Conservation (phyloP, 1,140 invertebrate genomes). For the Brachionus calyciflorus region DNA sequence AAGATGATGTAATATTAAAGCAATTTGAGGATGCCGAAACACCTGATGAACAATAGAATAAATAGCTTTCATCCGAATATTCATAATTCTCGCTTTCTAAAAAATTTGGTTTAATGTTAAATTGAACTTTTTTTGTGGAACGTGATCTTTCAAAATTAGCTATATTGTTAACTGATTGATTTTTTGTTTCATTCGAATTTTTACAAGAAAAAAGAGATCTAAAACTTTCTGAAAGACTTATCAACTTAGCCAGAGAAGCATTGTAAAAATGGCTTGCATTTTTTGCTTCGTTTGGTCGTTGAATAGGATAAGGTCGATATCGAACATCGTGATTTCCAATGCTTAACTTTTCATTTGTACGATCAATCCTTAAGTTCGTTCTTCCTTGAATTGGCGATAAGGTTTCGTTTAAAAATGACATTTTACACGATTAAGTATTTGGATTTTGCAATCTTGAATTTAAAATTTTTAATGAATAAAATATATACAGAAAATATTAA, state of each 20-base stretch:
- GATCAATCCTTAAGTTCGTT: too few species aligned
- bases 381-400: too few species aligned
- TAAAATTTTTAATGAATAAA: too few species aligned
- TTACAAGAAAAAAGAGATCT: neutral
- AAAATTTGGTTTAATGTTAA: slow-evolving; percentile 3
- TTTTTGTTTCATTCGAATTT: neutral
- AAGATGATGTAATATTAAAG: neutral
- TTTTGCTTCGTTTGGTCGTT: neutral
- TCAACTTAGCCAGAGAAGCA: neutral
- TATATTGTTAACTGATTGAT: neutral
- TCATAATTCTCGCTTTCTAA: neutral
- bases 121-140: slow-evolving; percentile 11
- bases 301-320: neutral
- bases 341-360: too few species aligned
- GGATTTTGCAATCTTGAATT: too few species aligned
- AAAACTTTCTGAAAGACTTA: neutral
- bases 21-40: neutral
- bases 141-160: neutral
- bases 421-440: too few species aligned
- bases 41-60: neutral
- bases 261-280: neutral
- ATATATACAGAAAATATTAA: too few species aligned
- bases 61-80: neutral
- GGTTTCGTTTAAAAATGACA: too few species aligned
- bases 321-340: neutral